Conservation (phyloP, 2,797 vertebrate species). For the Etheostoma nigrum region DNA sequence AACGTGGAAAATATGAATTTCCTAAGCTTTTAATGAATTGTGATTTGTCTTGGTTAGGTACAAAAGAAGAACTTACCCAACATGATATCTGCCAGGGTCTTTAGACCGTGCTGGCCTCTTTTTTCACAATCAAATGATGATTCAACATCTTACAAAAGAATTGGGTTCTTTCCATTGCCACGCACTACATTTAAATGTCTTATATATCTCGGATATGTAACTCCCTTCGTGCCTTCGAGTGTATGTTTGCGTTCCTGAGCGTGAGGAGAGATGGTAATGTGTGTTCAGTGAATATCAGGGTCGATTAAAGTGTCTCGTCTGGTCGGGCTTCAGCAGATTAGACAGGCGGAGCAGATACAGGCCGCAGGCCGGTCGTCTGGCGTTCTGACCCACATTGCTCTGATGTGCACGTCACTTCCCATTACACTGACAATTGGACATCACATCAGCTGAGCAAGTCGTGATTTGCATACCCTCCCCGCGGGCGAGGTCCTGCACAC, state of each 20-base stretch:
- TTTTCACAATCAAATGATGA: conserved; percentile 22
- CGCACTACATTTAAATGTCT: conserved; percentile 3
- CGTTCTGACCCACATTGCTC: conserved; percentile 89
- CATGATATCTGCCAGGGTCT: not conserved
- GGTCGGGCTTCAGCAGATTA: conserved; percentile 87
- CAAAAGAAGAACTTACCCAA: not conserved
- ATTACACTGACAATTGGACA: conserved; percentile 80
- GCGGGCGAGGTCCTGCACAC: conserved; percentile 52
- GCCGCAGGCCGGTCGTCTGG: conserved; percentile 86
- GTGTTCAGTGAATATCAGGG: conserved; percentile 93
- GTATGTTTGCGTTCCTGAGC: conserved; percentile 48
- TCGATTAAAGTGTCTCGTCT: conserved; percentile 89
- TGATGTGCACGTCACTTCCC: conserved; percentile 87
- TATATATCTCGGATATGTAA: conserved; percentile 9
- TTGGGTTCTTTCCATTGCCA: not conserved
- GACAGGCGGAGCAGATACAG: conserved; percentile 86
- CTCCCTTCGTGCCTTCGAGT: conserved; percentile 2
- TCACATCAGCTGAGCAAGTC: conserved; percentile 76
- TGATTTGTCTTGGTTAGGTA: conserved; percentile 19
- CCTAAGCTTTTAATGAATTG: conserved; percentile 32
- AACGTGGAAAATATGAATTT: conserved; percentile 43
- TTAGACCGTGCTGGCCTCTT: not conserved
- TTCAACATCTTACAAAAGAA: conserved; percentile 5
- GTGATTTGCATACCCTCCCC: conserved; percentile 66
- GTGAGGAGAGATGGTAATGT: conserved; percentile 76